These are phyloP conservation scores for Corythornis cristatus DNA, from an alignment of 2,113 vertebrate species.

Conservation along the genomic window DNA sequence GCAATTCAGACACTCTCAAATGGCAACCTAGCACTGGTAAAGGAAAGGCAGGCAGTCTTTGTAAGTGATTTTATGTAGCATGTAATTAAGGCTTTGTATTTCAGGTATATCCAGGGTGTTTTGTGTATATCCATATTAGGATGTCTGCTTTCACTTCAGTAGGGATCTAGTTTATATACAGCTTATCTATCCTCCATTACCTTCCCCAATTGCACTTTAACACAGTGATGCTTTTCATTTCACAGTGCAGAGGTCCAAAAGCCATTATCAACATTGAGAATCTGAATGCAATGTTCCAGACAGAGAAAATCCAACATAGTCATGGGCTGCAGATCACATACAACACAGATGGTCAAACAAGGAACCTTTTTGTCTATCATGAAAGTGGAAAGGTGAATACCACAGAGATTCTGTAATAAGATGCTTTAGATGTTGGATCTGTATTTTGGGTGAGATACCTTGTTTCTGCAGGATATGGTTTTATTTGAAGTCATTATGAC, in stretches of 20 bases:
- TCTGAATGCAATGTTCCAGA: slow-evolving; percentile 90
- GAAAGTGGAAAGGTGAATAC: slow-evolving; percentile 83
- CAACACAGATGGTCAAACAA: slow-evolving; percentile 70
- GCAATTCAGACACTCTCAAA: neutral
- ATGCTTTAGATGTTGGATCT: neutral
- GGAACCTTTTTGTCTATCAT: slow-evolving; percentile 90
- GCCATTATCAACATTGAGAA: slow-evolving; percentile 83
- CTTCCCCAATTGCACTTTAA: neutral
- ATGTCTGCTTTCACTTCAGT: neutral
- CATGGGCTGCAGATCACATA: slow-evolving; percentile 91
- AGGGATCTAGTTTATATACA: neutral
- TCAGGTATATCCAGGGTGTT: neutral
- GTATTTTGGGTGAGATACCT: neutral
- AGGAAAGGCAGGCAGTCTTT: neutral
- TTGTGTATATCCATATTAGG: neutral
- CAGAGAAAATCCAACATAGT: slow-evolving; percentile 85
- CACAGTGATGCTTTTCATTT: slow-evolving; percentile 14
- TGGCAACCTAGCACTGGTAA: neutral
- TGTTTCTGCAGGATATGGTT: neutral
- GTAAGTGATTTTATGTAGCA: neutral
- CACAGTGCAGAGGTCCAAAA: slow-evolving; percentile 86
- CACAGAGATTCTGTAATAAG: neutral
- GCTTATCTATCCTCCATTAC: neutral
- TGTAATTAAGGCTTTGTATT: neutral
- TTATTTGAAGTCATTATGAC: neutral